These are phyloP conservation scores for Quadroppia sp. DNA, from an alignment of 2,888 invertebrate species.

Conservation along the genomic window DNA sequence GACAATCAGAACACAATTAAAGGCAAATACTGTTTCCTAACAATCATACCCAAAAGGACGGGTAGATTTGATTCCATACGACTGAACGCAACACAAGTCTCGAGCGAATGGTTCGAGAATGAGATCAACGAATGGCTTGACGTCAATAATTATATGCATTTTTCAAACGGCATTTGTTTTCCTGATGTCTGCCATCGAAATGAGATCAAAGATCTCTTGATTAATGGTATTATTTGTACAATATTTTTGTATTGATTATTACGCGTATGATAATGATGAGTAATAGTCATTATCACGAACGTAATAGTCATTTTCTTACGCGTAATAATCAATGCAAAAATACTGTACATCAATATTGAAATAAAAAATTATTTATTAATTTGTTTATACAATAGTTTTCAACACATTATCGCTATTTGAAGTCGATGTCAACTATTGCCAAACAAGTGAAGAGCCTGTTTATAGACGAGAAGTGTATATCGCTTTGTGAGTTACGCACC, in stretches of 20 bases:
- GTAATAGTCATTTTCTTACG: too few species aligned
- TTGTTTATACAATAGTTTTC: too few species aligned
- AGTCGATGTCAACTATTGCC: conserved; percentile 35
- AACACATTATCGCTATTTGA: not conserved
- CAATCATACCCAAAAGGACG: not conserved
- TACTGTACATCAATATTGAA: not conserved
- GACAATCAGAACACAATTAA: conserved; percentile 6
- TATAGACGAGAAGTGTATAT: not conserved
- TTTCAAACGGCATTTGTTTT: conserved; percentile 37
- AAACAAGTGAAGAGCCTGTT: not conserved
- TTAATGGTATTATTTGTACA: not conserved
- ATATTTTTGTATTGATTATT: too few species aligned
- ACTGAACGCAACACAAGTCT: not conserved
- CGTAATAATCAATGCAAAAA: too few species aligned
- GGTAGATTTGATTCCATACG: not conserved
- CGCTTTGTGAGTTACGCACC: conserved; percentile 16
- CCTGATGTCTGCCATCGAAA: conserved; percentile 27
- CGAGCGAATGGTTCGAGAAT: not conserved
- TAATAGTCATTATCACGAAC: too few species aligned
- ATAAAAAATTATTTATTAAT: not conserved
- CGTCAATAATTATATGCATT: conserved; percentile 23
- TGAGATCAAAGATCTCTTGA: conserved; percentile 25
- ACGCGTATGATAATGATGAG: too few species aligned
- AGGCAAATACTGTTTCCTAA: conserved; percentile 39
- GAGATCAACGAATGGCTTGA: conserved; percentile 28